Evolutionary conservation across 2,797 vertebrate genomes (phyloP), one percentile per base, ranked within the genome.

Genomic region (Dendrocincla fuliginosa): DNA sequence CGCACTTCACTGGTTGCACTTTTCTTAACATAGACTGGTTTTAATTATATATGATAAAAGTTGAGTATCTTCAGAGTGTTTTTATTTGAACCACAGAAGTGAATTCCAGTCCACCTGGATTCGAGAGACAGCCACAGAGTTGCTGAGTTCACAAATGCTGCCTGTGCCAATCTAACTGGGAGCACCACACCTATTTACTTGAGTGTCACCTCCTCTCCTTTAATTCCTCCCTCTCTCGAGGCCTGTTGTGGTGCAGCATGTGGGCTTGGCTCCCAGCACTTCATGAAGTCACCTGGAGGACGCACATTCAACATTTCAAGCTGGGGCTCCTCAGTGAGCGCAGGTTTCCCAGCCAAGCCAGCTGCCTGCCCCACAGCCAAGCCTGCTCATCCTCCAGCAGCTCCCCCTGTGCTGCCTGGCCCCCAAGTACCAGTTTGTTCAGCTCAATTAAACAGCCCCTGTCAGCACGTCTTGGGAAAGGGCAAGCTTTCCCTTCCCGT

Each of bases 261-360:
- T 6, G 67, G 37, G 56, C 23, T 60, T 6, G 49, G 75, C 79
- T 68, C 32, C 20, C 0, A 0, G 82, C 30, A 5, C 17, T 50
- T 24, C 49, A 35, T 5, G 32, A 28, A 78, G 47, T 33, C 57
- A 39, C 25, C 27, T 0, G 0, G 67, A 44, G 46, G 71, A 82
- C 1, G 35, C 41, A 42, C 69, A 27, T 27, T 32, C 44, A 25
- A 52, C 44, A 6, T n/a, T 44, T n/a, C 68, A 47, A 35, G 82
- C 33, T 0, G 4, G 41, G 76, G 46, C 56, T 64, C 47, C 73
- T 30, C 0, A 1, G 50, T 0, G 4, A 20, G 12, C 2, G 2
- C 1, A 1, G 9, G 11, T 28, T 65, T 80, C 47, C 56, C 75
- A 57, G 82, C 42, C 55, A 10, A 57, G 16, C 7, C 88, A 65